Evolutionary conservation across 2,113 vertebrate genomes (phyloP).

Genomic region (Trogon surrucura): DNA sequence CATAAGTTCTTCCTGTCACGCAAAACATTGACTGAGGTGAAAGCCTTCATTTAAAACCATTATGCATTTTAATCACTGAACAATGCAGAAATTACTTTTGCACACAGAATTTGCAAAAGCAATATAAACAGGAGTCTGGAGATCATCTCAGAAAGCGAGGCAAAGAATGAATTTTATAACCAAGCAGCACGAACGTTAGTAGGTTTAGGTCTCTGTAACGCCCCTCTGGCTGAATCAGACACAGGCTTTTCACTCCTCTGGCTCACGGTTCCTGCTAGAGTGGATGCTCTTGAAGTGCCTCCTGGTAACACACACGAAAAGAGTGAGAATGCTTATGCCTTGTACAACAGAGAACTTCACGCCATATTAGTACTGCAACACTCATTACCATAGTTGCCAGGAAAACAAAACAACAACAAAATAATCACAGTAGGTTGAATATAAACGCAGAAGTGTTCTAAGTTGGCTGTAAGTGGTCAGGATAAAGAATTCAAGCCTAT

Average conservation of each 20-base stretch:
- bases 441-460: background rate
- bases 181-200: constrained; percentile 78
- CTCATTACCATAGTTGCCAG: background rate
- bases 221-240: constrained; percentile 45
- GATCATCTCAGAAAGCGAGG: background rate
- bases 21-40: constrained; percentile 61
- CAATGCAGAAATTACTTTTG: constrained; percentile 61
- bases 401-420: background rate
- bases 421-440: background rate
- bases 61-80: constrained; percentile 52
- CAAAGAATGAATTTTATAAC: constrained; percentile 72
- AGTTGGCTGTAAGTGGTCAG: background rate
- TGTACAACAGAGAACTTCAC: background rate
- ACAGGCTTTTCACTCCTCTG: constrained; percentile 71
- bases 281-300: constrained; percentile 72
- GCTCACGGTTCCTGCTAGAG: constrained; percentile 67
- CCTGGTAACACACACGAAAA: constrained; percentile 61
- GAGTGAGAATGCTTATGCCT: background rate
- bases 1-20: background rate
- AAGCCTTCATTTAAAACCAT: constrained; percentile 17
- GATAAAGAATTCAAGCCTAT: background rate
- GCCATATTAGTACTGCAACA: background rate
- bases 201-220: constrained; percentile 71
- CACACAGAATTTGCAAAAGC: constrained; percentile 58
- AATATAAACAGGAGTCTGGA: constrained; percentile 46